Conservation (phyloP, 1,140 invertebrate species). For the Sitobion miscanthi region DNA sequence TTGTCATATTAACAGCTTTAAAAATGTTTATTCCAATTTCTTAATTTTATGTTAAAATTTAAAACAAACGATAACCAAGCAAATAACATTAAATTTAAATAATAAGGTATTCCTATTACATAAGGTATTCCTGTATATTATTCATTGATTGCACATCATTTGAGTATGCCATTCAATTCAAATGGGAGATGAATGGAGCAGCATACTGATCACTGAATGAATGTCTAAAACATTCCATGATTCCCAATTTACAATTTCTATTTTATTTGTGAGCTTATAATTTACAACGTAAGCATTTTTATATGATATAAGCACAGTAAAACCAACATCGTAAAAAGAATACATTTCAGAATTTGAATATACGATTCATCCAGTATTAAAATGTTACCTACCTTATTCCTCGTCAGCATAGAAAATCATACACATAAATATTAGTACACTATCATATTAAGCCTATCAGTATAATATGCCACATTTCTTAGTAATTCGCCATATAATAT, state of each 20-base stretch:
- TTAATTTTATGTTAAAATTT: not conserved
- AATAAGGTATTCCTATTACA: not conserved
- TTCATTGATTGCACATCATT: conserved; percentile 15
- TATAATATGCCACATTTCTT: too few relatives aligned
- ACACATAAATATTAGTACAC: too few relatives aligned
- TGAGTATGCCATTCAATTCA: not conserved
- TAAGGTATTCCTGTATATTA: conserved; percentile 1
- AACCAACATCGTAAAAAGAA: not conserved
- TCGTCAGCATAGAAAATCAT: too few relatives aligned
- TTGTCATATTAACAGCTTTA: too few relatives aligned
- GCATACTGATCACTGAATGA: not conserved
- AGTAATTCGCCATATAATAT: too few relatives aligned
- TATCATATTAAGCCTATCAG: too few relatives aligned
- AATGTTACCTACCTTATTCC: not conserved
- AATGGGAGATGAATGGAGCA: not conserved
- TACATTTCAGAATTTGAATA: not conserved
- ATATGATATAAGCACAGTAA: not conserved
- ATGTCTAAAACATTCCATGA: not conserved
- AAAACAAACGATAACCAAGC: not conserved
- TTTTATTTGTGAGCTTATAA: not conserved
- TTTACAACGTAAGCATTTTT: not conserved
- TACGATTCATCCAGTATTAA: not conserved
- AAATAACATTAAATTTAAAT: not conserved
- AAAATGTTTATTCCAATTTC: not conserved
- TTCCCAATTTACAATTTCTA: not conserved